Evolutionary conservation across 2,888 invertebrate species (phyloP).

Genomic region (Leucophenga maculata): DNA sequence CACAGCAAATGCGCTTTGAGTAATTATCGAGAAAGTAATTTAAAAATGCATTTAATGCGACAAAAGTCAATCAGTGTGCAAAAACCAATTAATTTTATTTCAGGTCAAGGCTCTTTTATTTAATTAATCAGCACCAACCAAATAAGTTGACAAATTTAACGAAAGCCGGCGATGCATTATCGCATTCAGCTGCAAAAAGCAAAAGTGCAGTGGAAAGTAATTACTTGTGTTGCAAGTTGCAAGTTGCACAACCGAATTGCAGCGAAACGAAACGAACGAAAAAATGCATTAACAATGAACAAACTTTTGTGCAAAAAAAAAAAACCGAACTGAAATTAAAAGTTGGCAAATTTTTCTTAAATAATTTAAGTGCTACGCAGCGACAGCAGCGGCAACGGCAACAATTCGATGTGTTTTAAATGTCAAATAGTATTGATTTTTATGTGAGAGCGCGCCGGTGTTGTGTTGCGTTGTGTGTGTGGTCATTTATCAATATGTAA

Average conservation of each 20-base stretch:
- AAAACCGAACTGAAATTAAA: not conserved
- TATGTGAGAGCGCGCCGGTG: not conserved
- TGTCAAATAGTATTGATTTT: constrained; percentile 17
- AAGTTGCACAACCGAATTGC: not conserved
- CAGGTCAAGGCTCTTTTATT: constrained; percentile 59
- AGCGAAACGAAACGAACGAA: no score
- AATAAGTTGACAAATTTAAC: constrained; percentile 20
- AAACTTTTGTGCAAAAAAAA: not conserved
- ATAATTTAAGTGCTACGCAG: not conserved
- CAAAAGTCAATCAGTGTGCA: constrained; percentile 60
- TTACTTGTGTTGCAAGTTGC: not conserved
- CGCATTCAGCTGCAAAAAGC: not conserved
- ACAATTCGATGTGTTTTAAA: not conserved
- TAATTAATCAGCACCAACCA: constrained; percentile 57
- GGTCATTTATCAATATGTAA: constrained; percentile 23
- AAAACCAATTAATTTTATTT: constrained; percentile 55
- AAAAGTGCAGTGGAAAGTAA: not conserved
- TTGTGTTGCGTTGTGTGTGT: not conserved
- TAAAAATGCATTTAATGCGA: constrained; percentile 24
- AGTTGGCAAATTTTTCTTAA: not conserved
- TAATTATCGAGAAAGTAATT: constrained; percentile 19
- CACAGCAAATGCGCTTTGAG: constrained; percentile 13
- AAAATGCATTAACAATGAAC: not conserved
- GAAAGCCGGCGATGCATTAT: not conserved
- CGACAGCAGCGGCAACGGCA: no score